Base-by-base conservation (phyloP, 2,797 vertebrate species). In the Vespertilio murinus region DNA sequence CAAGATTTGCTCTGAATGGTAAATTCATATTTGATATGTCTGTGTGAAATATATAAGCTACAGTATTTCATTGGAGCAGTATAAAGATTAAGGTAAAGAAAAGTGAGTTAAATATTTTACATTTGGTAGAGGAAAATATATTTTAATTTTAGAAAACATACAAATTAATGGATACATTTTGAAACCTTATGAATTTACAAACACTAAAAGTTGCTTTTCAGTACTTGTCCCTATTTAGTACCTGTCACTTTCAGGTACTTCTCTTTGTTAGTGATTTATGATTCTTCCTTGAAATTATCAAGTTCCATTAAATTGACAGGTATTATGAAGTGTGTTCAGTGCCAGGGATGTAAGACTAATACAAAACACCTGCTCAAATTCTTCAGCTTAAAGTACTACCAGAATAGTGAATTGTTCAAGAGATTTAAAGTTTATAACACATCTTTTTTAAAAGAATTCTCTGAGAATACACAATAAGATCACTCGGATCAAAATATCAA, bases 401-500 rank as follows among this genome's bases (percentile, higher is more conserved):
- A 0, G 74, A 54, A 56, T 70, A 91, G 64, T 74, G 20, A 18
- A 18, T 70, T 22, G 17, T 49, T 77, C 65, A 90, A 88, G 35
- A 92, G 85, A 92, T 88, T 88, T 61, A 40, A 88, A 90, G 38
- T 96, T 96, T 95, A 52, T 54, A 96, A 94, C 81, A 89, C 96
- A 30, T 69, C 13, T 28, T 7, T 94, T 73, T 87, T n/a, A n/a
- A 83, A 89, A 70, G 86, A 92, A 81, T 96, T 97, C 88, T 94
- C 88, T 94, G 88, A 95, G 95, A 96, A 93, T 94, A 80, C 79
- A 87, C 94, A 95, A 91, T 95, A 86, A 74, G 65, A 35, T 35
- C 65, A 42, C 59, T 73, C 70, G 65, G 49, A 69, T 38, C 71
- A 54, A 94, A 78, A 90, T 42, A 83, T 49, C 33, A 59, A 90